Evolutionary conservation across 2,888 invertebrate genomes (phyloP), one percentile per base, ranked within the genome.

Genomic region (Mycalesis mineus): DNA sequence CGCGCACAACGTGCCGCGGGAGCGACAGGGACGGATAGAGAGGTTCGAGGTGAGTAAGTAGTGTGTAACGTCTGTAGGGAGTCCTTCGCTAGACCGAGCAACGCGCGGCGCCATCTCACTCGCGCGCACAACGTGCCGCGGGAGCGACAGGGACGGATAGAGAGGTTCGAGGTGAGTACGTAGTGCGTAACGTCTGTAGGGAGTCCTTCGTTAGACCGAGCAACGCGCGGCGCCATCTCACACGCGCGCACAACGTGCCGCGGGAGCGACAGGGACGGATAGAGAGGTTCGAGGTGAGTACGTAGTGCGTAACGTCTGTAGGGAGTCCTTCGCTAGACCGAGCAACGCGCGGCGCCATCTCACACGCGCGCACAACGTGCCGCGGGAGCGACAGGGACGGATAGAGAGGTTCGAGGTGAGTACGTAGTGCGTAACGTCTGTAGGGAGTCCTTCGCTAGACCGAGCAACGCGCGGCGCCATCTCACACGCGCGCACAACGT

Each of bases 201-300:
- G 54, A 53, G 5, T 45, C 55, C 39, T 55, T 66, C 59, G 51
- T 66, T 40, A 33, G 65, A 17, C 62, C 65, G 29, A 53, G 41
- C 29, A 63, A 60, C 40, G 65, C 63, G 37, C 42, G 67, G 14
- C 61, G 60, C 36, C 67, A 67, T 40, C 55, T 65, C 6, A 15
- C 54, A 7, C 55, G 63, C 39, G 56, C 55, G 11, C 67, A 67
- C 49, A 52, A 56, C 7, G 61, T 67, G 15, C 62, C 65, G 0
- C 40, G 65, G 28, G 57, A 58, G 17, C 33, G 53, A 31, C 67
- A 67, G 55, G 65, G 63, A 9, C 40, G 13, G n/a, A 65, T 65
- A 13, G 55, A 64, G 47, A 60, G 57, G 55, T 48, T 13, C 33
- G 49, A 51, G 51, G 57, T 61, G 29, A 28, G 45, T 29, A 33